Conservation (phyloP, 2,888 invertebrate species). For the Amblyjoppa proteus region DNA sequence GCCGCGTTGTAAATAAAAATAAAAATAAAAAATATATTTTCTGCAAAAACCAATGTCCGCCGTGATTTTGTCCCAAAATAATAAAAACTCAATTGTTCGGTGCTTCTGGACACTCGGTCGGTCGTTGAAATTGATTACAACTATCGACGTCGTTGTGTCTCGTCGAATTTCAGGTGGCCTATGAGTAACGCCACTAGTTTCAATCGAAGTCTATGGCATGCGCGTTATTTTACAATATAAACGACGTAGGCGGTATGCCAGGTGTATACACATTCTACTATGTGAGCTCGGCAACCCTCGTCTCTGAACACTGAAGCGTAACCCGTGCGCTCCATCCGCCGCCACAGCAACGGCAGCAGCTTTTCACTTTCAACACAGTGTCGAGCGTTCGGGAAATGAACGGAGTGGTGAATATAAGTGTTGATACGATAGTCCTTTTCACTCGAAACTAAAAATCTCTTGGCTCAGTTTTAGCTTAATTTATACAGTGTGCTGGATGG, state of each 20-base stretch:
- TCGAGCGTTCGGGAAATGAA: constrained; percentile 7
- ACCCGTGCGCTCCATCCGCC: constrained; percentile 47
- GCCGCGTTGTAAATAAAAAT: too few relatives aligned
- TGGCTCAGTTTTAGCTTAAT: too few relatives aligned
- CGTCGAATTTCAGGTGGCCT: constrained; percentile 42
- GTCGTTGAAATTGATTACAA: constrained; percentile 10
- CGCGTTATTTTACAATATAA: constrained; percentile 13
- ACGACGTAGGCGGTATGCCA: constrained; percentile 50
- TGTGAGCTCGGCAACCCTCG: constrained; percentile 43
- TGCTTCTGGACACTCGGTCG: background rate
- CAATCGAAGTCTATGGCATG: constrained; percentile 19
- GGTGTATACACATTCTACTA: constrained; percentile 43
- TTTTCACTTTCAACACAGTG: constrained; percentile 40
- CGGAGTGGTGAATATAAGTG: background rate
- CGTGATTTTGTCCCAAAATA: background rate
- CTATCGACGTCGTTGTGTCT: background rate
- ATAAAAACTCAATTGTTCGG: background rate
- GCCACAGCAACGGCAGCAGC: constrained; percentile 28
- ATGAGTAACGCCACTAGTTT: constrained; percentile 52
- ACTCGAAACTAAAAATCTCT: background rate
- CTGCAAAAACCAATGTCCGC: too few relatives aligned
- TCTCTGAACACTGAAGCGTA: constrained; percentile 53
- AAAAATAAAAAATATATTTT: too few relatives aligned
- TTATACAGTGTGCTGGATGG: too few relatives aligned
- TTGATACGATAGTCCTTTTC: constrained; percentile 19